A percentile compares a stretch with the other conserved stretches of the same genome.
These are phyloP conservation scores for Rhineura floridana DNA, from an alignment of 2,113 vertebrate species.

Conservation along the genomic window DNA sequence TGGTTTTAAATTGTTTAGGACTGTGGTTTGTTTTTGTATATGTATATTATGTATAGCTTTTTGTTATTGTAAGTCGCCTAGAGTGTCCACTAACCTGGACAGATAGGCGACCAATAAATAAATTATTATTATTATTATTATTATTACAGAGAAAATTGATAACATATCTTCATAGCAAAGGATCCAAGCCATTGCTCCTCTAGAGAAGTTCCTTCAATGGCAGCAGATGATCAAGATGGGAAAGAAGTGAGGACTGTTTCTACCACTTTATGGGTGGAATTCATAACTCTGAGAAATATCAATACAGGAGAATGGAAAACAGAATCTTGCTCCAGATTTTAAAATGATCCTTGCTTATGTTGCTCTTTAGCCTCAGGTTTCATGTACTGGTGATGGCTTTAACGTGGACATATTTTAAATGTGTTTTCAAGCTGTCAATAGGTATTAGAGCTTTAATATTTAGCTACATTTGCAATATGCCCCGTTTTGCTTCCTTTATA, in stretches of 20 bases:
- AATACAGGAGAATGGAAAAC: background rate
- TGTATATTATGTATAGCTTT: too few relatives aligned
- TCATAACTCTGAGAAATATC: background rate
- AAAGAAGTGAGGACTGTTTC: rapidly evolving
- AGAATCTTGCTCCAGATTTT: conserved; percentile 10
- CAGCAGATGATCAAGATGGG: rapidly evolving
- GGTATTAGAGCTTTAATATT: rapidly evolving
- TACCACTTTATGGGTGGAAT: background rate
- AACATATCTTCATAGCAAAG: background rate
- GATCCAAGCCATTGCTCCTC: background rate
- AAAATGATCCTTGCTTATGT: background rate
- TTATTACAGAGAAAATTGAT: too few relatives aligned
- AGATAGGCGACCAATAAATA: background rate
- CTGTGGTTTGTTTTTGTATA: too few relatives aligned
- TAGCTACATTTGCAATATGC: rapidly evolving
- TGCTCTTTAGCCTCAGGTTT: background rate
- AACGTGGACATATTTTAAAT: background rate
- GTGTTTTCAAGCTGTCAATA: rapidly evolving
- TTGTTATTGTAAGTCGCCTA: too few relatives aligned
- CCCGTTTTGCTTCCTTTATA: background rate
- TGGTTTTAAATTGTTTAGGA: too few relatives aligned
- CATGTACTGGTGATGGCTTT: background rate
- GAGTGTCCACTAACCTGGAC: too few relatives aligned
- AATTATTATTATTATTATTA: too few relatives aligned
- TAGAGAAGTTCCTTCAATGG: rapidly evolving